A percentile compares a stretch with the other conserved stretches of the same genome.
Evolutionary conservation across 2,888 invertebrate genomes (phyloP).

Genomic region (Sympetrum striolatum): DNA sequence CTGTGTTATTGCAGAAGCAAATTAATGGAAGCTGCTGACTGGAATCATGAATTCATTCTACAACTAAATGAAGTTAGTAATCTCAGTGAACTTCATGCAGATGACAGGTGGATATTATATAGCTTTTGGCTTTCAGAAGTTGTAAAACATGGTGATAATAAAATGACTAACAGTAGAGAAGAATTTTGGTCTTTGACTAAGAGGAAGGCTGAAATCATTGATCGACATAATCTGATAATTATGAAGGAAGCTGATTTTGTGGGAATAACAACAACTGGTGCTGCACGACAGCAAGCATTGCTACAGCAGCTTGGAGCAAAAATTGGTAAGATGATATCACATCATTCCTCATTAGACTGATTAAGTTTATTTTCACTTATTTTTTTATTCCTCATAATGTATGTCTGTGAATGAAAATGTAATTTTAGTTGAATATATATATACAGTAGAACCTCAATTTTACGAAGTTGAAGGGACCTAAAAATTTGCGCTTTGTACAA

Average conservation of each 20-base stretch:
- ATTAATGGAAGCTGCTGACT: not conserved
- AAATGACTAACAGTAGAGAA: not conserved
- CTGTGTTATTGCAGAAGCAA: not conserved
- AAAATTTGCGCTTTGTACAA: too few species aligned
- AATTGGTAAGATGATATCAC: constrained; percentile 63
- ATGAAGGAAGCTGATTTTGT: constrained; percentile 66
- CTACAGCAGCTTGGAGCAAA: constrained; percentile 68
- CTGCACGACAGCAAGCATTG: constrained; percentile 71
- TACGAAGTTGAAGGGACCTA: too few species aligned
- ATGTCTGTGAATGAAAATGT: too few species aligned
- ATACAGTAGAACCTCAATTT: too few species aligned
- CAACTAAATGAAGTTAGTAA: not conserved
- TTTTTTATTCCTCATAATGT: not conserved
- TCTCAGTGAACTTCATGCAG: constrained; percentile 39
- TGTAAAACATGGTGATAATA: not conserved
- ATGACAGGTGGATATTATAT: constrained; percentile 47
- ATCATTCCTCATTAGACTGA: not conserved
- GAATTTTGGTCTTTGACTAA: not conserved
- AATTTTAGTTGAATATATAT: too few species aligned
- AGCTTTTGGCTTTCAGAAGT: constrained; percentile 46
- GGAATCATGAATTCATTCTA: not conserved
- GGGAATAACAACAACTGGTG: constrained; percentile 80
- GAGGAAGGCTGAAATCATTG: not conserved
- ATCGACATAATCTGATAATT: constrained; percentile 63
- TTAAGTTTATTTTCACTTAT: not conserved